These are phyloP conservation scores for Formica exsecta DNA, from an alignment of 1,140 invertebrate genomes.

Conservation along the genomic window DNA sequence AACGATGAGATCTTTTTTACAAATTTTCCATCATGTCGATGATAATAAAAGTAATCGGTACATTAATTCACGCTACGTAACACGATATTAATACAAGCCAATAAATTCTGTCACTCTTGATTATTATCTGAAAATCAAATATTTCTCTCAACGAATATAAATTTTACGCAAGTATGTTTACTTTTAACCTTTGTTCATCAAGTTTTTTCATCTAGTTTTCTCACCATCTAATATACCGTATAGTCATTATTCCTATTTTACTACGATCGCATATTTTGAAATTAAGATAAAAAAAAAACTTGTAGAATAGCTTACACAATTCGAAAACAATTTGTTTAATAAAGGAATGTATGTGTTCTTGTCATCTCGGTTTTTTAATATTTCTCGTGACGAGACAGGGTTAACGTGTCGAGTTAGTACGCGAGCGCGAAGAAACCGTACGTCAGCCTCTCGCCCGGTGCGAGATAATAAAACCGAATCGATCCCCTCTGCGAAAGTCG, in stretches of 20 bases:
- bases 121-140: background rate
- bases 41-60: slow-evolving; percentile 34
- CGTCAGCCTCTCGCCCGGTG: slow-evolving; percentile 50
- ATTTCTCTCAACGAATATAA: background rate
- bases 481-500: slow-evolving; percentile 60
- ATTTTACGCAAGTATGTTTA: background rate
- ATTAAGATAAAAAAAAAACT: background rate
- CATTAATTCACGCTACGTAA: slow-evolving; percentile 15
- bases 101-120: background rate
- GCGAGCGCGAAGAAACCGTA: background rate
- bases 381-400: background rate
- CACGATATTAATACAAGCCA: background rate
- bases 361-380: background rate
- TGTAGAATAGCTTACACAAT: background rate
- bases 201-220: background rate
- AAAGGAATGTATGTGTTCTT: too few species aligned
- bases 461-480: slow-evolving; percentile 73
- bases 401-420: background rate
- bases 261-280: background rate
- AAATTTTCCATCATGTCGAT: background rate
- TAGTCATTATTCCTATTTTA: background rate
- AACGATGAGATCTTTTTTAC: slow-evolving; percentile 18
- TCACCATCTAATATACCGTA: background rate
- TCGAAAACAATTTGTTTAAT: background rate
- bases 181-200: background rate